These are phyloP conservation scores for Macrosoma leucophasiata DNA, from an alignment of 2,888 invertebrate species.

Conservation along the genomic window DNA sequence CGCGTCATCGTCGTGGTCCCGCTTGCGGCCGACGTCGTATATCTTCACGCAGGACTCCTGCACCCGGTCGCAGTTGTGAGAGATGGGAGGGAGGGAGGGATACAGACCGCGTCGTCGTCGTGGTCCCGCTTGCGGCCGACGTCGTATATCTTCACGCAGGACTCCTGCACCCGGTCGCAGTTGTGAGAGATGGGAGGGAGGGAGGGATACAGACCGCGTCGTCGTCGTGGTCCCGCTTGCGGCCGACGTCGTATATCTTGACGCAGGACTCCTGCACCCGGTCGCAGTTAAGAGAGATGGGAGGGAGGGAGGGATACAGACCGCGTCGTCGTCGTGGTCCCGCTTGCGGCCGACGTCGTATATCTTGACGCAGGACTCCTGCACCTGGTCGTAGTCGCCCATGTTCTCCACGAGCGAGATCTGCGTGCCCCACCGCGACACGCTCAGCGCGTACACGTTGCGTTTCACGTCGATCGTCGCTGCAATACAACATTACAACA, in stretches of 20 bases:
- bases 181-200: no score
- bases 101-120: slow-evolving; percentile 89
- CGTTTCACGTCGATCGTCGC: slow-evolving; percentile 96
- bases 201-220: slow-evolving; percentile 86
- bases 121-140: slow-evolving; percentile 91
- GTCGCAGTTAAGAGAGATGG: slow-evolving; percentile 82
- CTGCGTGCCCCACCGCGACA: slow-evolving; percentile 89
- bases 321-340: slow-evolving; percentile 93
- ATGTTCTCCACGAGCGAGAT: slow-evolving; percentile 94
- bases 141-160: slow-evolving; percentile 93
- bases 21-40: slow-evolving; percentile 92
- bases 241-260: slow-evolving; percentile 93
- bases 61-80: slow-evolving; percentile 85
- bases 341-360: slow-evolving; percentile 94
- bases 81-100: no score
- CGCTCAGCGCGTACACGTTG: slow-evolving; percentile 89
- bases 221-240: slow-evolving; percentile 90
- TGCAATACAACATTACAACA: slow-evolving; percentile 33
- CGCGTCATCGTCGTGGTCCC: slow-evolving; percentile 93
- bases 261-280: slow-evolving; percentile 92
- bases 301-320: slow-evolving; percentile 37
- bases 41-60: slow-evolving; percentile 93
- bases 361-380: slow-evolving; percentile 92
- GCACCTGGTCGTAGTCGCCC: slow-evolving; percentile 86
- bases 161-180: slow-evolving; percentile 90